Percentiles rank a stretch among this genome's conserved stretches.
These are phyloP conservation scores for Cheiracanthium punctorium DNA, from an alignment of 2,888 invertebrate species.

Conservation along the genomic window DNA sequence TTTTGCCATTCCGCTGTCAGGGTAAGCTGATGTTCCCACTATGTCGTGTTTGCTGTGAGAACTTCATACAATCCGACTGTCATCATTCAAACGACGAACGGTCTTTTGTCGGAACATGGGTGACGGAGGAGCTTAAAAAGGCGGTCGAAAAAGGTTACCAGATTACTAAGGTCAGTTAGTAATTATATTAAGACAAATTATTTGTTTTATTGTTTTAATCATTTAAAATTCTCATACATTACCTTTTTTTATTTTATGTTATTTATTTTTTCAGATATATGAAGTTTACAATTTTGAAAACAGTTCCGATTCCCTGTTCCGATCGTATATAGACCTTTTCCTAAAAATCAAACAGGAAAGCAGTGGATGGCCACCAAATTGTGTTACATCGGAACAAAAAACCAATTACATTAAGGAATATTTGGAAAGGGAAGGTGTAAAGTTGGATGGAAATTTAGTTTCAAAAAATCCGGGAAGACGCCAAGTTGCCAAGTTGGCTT, in stretches of 20 bases:
- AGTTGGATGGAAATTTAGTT: not conserved
- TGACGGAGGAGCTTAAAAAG: constrained; percentile 3
- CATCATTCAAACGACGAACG: not conserved
- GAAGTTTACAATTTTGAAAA: constrained; percentile 4
- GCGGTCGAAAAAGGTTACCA: not conserved
- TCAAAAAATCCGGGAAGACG: not conserved
- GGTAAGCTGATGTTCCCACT: not conserved
- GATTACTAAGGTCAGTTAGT: not conserved
- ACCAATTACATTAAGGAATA: not conserved
- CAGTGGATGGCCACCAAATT: not conserved
- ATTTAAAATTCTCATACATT: not conserved
- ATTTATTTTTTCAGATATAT: constrained; percentile 11
- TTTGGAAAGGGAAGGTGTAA: constrained; percentile 5
- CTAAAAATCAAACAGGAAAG: not conserved
- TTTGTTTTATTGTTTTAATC: not conserved
- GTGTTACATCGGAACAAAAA: not conserved
- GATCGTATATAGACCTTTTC: not conserved
- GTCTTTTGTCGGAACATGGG: not conserved
- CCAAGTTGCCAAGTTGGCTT: constrained; percentile 8
- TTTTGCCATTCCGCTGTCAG: not conserved
- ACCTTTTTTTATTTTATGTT: not conserved
- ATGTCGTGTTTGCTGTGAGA: not conserved
- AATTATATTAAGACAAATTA: not conserved
- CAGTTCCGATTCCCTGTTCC: not conserved
- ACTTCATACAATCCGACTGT: not conserved